Evolutionary conservation across 2,888 invertebrate species (phyloP).

Genomic region (Eurois occulta): DNA sequence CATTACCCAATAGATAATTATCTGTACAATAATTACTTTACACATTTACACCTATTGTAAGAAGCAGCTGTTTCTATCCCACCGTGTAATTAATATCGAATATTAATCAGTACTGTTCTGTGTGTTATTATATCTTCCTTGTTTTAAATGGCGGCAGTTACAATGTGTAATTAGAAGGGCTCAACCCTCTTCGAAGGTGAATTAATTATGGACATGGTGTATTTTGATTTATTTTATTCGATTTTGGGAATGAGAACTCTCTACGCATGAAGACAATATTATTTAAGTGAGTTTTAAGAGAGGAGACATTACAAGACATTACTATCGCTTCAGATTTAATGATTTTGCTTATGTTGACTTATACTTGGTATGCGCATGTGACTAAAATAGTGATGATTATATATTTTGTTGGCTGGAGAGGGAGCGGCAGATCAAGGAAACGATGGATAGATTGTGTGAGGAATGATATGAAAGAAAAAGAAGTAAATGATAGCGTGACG

Average conservation of each 20-base stretch:
- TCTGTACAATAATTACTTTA: slow-evolving; percentile 51
- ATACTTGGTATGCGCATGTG: too few relatives aligned
- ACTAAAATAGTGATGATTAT: too few relatives aligned
- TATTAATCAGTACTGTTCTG: slow-evolving; percentile 61
- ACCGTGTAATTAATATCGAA: slow-evolving; percentile 61
- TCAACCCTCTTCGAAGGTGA: slow-evolving; percentile 40
- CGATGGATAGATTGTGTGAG: too few relatives aligned
- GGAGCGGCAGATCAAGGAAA: too few relatives aligned
- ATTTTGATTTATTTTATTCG: slow-evolving; percentile 56
- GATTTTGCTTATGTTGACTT: not conserved
- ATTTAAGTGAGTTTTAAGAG: not conserved
- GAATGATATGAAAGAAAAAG: too few relatives aligned
- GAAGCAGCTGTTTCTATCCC: slow-evolving; percentile 55
- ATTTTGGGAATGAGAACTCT: slow-evolving; percentile 32
- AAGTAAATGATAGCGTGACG: too few relatives aligned
- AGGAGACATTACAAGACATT: not conserved
- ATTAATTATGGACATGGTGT: slow-evolving; percentile 45
- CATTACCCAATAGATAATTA: slow-evolving; percentile 35
- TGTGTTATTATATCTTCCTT: slow-evolving; percentile 53
- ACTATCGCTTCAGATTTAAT: not conserved
- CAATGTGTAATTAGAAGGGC: slow-evolving; percentile 63
- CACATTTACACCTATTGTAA: slow-evolving; percentile 64
- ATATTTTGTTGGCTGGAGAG: too few relatives aligned
- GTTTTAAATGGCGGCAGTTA: slow-evolving; percentile 47
- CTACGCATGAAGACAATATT: not conserved